phyloP scores from a whole-genome alignment of 2,797 vertebrate species.

The Glyptemys insculpta region DNA sequence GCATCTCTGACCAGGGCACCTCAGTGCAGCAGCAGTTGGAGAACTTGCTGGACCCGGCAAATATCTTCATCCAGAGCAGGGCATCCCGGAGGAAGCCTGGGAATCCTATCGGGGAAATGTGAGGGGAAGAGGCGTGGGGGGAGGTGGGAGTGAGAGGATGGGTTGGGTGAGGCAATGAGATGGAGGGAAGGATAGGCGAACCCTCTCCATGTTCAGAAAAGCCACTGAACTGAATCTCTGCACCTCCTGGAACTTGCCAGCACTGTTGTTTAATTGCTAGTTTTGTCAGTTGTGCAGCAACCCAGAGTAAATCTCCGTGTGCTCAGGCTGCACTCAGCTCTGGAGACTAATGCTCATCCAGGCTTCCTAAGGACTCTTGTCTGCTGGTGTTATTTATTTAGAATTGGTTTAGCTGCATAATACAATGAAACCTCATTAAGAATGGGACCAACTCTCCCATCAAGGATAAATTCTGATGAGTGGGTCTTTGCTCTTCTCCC shows the following conservation, averaged over 20 bases:
- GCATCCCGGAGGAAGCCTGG: background rate
- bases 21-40: background rate
- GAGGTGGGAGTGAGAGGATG: background rate
- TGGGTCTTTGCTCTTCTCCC: constrained; percentile 44
- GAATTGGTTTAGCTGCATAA: constrained; percentile 26
- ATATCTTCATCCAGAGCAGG: background rate
- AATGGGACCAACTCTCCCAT: constrained; percentile 15
- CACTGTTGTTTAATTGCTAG: background rate
- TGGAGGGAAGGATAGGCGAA: background rate
- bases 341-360: background rate
- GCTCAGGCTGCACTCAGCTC: constrained; percentile 23
- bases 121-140: too few relatives aligned
- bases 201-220: background rate
- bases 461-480: constrained; percentile 59
- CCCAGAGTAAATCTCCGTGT: background rate
- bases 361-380: background rate
- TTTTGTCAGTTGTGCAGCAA: constrained; percentile 49
- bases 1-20: background rate
- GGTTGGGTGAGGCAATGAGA: too few relatives aligned
- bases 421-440: constrained; percentile 44
- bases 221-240: background rate
- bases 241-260: background rate
- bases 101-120: background rate
- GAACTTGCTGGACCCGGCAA: background rate
- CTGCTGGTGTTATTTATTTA: background rate